A percentile compares a stretch with the other conserved stretches of the same genome.
phyloP scores from a whole-genome alignment of 2,113 vertebrate species.

The Marmota monax region DNA sequence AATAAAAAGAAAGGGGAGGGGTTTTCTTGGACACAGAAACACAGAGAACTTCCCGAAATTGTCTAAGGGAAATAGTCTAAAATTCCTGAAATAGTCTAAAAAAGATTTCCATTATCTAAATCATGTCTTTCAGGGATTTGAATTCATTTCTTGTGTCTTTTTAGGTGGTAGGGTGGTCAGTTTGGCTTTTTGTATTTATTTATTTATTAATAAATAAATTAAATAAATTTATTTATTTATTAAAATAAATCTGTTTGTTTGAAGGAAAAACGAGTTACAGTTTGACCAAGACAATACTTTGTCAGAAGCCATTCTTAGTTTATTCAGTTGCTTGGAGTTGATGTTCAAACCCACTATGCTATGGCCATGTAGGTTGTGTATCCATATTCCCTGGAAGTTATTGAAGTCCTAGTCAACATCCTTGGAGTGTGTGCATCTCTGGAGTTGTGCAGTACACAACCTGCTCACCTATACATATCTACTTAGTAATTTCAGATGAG shows the following conservation, averaged over 20 bases:
- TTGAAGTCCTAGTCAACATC: background rate
- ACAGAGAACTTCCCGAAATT: background rate
- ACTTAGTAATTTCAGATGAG: background rate
- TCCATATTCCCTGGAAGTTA: background rate
- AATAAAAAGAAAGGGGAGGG: background rate
- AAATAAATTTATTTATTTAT: too few species aligned
- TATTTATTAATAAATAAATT: background rate
- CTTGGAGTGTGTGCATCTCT: background rate
- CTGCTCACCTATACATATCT: background rate
- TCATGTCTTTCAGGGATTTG: background rate
- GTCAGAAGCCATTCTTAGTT: background rate
- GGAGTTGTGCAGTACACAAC: background rate
- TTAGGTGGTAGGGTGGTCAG: background rate
- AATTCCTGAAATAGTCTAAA: background rate
- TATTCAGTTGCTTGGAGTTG: background rate
- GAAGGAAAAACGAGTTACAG: background rate
- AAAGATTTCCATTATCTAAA: background rate
- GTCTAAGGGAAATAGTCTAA: conserved; percentile 42
- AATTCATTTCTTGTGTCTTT: background rate
- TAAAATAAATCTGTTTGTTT: conserved; percentile 17
- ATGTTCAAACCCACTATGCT: background rate
- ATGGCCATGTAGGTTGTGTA: background rate
- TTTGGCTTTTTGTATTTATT: background rate
- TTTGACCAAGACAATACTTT: background rate
- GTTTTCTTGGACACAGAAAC: background rate